A percentile compares a stretch with the other conserved stretches of the same genome.
phyloP scores from a whole-genome alignment of 2,113 vertebrate species.

The Gadus chalcogrammus region DNA sequence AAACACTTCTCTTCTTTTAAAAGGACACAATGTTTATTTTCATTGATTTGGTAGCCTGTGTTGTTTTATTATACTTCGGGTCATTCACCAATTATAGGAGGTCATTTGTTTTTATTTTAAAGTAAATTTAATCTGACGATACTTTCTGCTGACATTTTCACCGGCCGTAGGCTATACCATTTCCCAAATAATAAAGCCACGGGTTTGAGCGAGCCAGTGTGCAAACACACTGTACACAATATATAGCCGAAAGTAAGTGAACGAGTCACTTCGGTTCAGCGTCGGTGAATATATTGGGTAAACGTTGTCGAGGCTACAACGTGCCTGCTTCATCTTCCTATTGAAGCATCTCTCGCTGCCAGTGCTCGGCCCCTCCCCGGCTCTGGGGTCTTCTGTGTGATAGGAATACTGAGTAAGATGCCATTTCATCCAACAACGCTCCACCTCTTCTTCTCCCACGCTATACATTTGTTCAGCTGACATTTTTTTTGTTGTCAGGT shows the following conservation, averaged over 20 bases:
- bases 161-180: no score
- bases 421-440: constrained; percentile 71
- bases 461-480: no score
- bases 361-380: constrained; percentile 47
- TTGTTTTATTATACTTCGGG: background rate
- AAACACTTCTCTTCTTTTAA: background rate
- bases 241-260: no score
- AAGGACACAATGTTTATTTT: background rate
- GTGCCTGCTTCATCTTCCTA: constrained; percentile 61
- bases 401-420: constrained; percentile 79
- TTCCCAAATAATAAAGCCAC: no score
- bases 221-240: no score
- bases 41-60: background rate
- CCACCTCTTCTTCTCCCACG: no score
- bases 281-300: background rate
- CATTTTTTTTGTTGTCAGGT: no score
- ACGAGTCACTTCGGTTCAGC: no score
- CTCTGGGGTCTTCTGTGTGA: constrained; percentile 70
- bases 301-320: constrained; percentile 3
- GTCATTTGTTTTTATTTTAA: background rate
- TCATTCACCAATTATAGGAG: no score
- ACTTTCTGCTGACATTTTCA: no score
- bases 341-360: constrained; percentile 69
- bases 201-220: no score
- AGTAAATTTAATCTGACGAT: background rate